phyloP scores from a whole-genome alignment of 2,113 vertebrate genomes.

The Upupa epops region DNA sequence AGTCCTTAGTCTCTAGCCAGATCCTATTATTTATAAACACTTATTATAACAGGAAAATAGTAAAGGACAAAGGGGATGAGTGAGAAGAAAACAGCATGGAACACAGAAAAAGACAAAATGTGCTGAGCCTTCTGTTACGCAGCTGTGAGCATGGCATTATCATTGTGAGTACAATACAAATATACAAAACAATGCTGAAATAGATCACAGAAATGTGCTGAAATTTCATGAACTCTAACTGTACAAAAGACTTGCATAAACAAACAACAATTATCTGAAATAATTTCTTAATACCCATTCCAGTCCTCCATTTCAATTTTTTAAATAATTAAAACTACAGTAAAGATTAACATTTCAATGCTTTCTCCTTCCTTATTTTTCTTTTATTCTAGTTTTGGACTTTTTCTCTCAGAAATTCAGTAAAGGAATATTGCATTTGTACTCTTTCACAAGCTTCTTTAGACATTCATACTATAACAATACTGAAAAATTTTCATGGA shows the following conservation, averaged over 20 bases:
- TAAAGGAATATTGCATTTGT: background rate
- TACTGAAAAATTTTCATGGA: background rate
- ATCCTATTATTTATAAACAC: background rate
- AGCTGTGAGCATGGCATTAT: background rate
- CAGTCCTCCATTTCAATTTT: background rate
- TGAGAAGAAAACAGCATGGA: conserved; percentile 11
- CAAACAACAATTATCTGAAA: background rate
- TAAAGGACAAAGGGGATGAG: background rate
- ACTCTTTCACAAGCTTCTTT: background rate
- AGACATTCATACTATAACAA: background rate
- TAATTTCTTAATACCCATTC: background rate
- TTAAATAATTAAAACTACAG: background rate
- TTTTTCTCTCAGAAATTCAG: background rate
- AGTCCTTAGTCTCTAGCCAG: background rate
- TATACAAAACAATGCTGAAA: background rate
- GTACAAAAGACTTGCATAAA: conserved; percentile 13
- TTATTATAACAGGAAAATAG: background rate
- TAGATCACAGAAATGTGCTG: conserved; percentile 1
- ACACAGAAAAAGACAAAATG: conserved; percentile 5
- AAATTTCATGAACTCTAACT: conserved; percentile 21
- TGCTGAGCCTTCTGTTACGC: background rate
- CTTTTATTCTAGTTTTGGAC: background rate
- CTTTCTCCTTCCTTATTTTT: background rate
- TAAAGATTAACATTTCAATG: background rate
- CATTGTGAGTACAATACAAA: background rate